phyloP scores from a whole-genome alignment of 2,113 vertebrate genomes.

The Gasterosteus aculeatus region DNA sequence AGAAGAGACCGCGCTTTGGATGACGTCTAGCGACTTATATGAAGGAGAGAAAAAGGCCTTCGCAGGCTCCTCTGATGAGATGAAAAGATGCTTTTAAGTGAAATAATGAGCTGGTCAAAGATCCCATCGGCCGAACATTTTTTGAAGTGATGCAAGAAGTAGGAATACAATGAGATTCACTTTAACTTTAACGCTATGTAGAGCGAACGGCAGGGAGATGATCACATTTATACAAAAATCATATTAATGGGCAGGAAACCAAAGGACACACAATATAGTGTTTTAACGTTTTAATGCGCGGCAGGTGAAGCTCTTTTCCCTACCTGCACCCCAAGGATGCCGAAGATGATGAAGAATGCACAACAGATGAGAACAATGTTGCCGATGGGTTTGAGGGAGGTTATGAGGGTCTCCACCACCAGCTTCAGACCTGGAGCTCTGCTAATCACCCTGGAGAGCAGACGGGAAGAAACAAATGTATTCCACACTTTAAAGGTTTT shows the following conservation, averaged over 20 bases:
- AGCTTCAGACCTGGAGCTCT: conserved; percentile 96
- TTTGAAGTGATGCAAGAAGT: conserved; percentile 24
- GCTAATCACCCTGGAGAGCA: conserved; percentile 88
- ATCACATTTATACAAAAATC: background rate
- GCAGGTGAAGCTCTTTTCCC: background rate
- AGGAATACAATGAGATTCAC: conserved; percentile 13
- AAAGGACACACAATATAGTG: background rate
- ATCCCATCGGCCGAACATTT: conserved; percentile 4
- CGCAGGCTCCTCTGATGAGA: conserved; percentile 6
- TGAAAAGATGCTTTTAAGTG: conserved; percentile 18
- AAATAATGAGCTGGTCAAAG: conserved; percentile 55
- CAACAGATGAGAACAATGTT: conserved; percentile 99
- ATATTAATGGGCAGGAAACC: background rate
- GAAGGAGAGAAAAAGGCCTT: conserved; percentile 30
- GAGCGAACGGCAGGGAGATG: background rate
- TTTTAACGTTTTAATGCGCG: background rate
- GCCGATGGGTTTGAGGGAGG: conserved; percentile 97
- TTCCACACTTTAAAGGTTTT: background rate
- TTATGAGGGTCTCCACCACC: conserved; percentile 98
- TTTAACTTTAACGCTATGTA: conserved; percentile 6
- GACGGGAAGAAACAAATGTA: background rate
- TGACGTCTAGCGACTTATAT: background rate
- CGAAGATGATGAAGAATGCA: conserved; percentile 99
- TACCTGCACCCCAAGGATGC: conserved; percentile 98
- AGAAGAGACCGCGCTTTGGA: conserved; percentile 38